Evolutionary conservation across 2,113 vertebrate species (phyloP).

Genomic region (Nyctereutes procyonoides): DNA sequence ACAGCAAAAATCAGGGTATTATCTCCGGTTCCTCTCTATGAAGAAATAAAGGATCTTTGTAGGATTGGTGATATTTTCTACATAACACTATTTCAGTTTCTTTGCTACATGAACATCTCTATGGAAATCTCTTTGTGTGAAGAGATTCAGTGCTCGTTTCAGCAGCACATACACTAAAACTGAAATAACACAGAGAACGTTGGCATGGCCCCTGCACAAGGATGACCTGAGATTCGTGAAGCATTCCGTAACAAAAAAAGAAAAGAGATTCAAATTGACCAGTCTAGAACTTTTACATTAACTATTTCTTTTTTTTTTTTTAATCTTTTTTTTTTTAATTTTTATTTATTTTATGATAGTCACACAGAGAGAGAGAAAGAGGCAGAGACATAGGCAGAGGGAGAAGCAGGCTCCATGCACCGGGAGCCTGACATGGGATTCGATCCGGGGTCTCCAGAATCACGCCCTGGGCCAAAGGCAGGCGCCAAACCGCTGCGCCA

Average conservation of each 20-base stretch:
- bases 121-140: neutral
- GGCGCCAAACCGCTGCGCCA: too few species aligned
- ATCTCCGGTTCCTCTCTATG: neutral
- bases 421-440: too few species aligned
- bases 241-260: neutral
- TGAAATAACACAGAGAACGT: neutral
- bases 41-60: neutral
- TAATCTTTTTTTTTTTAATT: too few species aligned
- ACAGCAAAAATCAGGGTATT: constrained; percentile 17
- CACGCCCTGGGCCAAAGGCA: too few species aligned
- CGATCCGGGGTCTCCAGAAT: too few species aligned
- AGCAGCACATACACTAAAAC: neutral
- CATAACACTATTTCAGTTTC: neutral
- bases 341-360: too few species aligned
- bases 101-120: constrained; percentile 18
- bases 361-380: too few species aligned
- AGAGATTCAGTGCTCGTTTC: neutral
- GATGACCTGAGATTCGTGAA: neutral
- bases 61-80: constrained; percentile 8
- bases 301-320: too few species aligned
- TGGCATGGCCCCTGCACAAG: neutral
- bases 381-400: too few species aligned
- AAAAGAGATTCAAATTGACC: constrained; percentile 29
- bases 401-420: too few species aligned
- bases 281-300: constrained; percentile 22